Evolutionary conservation across 2,888 invertebrate species (phyloP).

Genomic region (Zaprionus bogoriensis): DNA sequence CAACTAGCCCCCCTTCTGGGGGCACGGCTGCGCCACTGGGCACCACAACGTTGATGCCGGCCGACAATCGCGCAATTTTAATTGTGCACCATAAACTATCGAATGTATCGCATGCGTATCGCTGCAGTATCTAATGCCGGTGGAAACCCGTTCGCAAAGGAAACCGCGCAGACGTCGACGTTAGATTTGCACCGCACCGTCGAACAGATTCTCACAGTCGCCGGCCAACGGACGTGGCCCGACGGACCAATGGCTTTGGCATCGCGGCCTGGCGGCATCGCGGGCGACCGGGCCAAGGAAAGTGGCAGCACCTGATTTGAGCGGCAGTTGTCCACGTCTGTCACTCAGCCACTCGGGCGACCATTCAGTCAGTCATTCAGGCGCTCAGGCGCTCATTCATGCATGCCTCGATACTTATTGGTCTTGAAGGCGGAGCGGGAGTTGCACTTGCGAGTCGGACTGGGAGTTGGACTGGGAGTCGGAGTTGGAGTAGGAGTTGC

Average conservation of each 20-base stretch:
- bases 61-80: conserved; percentile 58
- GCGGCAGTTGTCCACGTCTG: conserved; percentile 68
- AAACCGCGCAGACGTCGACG: conserved; percentile 65
- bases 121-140: conserved; percentile 64
- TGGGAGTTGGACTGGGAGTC: conserved; percentile 3
- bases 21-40: conserved; percentile 5
- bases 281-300: conserved; percentile 41
- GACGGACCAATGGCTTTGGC: no score
- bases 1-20: neutral
- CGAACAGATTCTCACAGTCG: conserved; percentile 67
- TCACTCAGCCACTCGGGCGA: conserved; percentile 55
- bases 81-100: conserved; percentile 71
- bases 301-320: conserved; percentile 72
- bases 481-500: conserved; percentile 13
- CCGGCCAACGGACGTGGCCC: no score
- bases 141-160: conserved; percentile 69
- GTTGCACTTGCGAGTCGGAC: neutral
- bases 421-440: conserved; percentile 17
- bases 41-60: conserved; percentile 10
- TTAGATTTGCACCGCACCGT: conserved; percentile 44
- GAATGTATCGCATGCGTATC: conserved; percentile 65
- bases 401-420: conserved; percentile 56
- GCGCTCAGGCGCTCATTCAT: conserved; percentile 68
- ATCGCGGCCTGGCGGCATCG: conserved; percentile 24
- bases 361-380: conserved; percentile 50